Evolutionary conservation across 2,888 invertebrate genomes (phyloP).

Genomic region (Cyclophora albipunctata): DNA sequence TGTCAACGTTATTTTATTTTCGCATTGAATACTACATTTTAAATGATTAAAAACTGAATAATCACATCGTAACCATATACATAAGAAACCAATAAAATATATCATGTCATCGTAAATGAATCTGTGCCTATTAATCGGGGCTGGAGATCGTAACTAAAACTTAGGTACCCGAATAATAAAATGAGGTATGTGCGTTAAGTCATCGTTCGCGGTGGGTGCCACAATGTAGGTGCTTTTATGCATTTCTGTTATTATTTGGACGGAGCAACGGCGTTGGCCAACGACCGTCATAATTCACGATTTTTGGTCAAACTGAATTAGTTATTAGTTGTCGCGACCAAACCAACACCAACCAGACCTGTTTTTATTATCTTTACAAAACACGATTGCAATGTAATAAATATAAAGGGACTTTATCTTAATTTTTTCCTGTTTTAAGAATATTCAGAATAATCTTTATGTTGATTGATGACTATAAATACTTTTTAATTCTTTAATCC

Average conservation of each 20-base stretch:
- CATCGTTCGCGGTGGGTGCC: conserved; percentile 28
- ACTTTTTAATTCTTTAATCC: no score
- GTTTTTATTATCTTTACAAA: neutral
- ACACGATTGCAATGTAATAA: neutral
- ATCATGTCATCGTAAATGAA: conserved; percentile 48
- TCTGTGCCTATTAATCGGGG: conserved; percentile 35
- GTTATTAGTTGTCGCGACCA: conserved; percentile 33
- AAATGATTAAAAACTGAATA: conserved; percentile 37
- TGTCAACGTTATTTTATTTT: conserved; percentile 21
- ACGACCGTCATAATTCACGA: conserved; percentile 60
- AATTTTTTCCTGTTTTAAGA: no score
- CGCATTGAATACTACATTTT: conserved; percentile 28
- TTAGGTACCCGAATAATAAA: conserved; percentile 52
- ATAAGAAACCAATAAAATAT: conserved; percentile 41
- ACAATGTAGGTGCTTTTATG: conserved; percentile 23
- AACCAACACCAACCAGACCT: neutral
- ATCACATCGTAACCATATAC: conserved; percentile 37
- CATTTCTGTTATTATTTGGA: conserved; percentile 49
- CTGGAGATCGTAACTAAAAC: conserved; percentile 38
- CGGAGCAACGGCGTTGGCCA: conserved; percentile 17
- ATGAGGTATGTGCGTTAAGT: conserved; percentile 38
- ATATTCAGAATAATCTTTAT: no score
- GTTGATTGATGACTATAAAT: no score
- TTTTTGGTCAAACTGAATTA: conserved; percentile 42
- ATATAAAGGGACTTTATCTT: neutral